phyloP scores from a whole-genome alignment of 2,797 vertebrate species.

The Syngnathus rostellatus region DNA sequence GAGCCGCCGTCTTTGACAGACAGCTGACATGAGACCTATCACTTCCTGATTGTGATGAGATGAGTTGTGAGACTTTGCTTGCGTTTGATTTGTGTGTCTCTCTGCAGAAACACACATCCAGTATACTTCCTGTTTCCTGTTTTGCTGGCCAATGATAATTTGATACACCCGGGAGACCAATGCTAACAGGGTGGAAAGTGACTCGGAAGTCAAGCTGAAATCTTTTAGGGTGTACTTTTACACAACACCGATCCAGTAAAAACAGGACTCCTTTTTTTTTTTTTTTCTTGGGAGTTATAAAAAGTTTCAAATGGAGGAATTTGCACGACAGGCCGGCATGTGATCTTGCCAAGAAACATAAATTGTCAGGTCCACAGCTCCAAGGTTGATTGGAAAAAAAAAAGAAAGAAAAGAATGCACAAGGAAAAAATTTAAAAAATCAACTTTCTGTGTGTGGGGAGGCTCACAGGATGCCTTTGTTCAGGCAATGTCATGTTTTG shows the following conservation, averaged over 20 bases:
- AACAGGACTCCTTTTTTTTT: background rate
- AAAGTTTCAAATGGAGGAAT: background rate
- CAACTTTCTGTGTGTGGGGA: no score
- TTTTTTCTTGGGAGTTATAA: background rate
- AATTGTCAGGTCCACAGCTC: background rate
- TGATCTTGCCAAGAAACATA: background rate
- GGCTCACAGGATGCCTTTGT: no score
- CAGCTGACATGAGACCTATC: conserved; percentile 32
- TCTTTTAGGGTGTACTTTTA: background rate
- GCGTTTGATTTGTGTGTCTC: conserved; percentile 3
- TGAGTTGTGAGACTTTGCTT: background rate
- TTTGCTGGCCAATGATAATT: conserved; percentile 52
- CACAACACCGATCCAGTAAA: background rate
- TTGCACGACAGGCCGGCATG: background rate
- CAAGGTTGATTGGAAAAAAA: no score
- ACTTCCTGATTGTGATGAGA: background rate
- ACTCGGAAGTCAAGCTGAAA: conserved; percentile 6
- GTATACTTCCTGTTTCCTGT: conserved; percentile 53
- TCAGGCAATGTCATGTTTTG: no score
- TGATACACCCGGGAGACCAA: conserved; percentile 54
- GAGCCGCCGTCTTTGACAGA: conserved; percentile 26
- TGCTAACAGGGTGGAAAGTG: conserved; percentile 12
- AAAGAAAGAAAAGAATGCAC: no score
- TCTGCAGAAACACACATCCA: conserved; percentile 32
- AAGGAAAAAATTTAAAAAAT: no score